A percentile compares a stretch with the other conserved stretches of the same genome.
phyloP scores from a whole-genome alignment of 1,140 invertebrate genomes.

The Drosophila bipectinata region DNA sequence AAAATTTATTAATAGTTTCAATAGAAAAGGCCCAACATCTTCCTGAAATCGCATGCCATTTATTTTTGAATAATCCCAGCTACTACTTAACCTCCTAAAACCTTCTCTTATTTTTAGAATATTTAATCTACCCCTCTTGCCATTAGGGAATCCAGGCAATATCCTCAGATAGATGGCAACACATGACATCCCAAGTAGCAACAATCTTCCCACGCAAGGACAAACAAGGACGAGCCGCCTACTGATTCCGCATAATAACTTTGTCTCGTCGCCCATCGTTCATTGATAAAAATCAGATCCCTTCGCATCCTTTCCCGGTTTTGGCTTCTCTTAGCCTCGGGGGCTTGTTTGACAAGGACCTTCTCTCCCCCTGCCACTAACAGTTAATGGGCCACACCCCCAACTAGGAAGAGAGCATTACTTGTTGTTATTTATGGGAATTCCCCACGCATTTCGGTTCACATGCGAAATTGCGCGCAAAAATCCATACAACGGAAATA shows the following conservation, averaged over 20 bases:
- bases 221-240: constrained; percentile 3
- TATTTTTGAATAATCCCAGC: neutral
- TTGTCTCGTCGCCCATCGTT: constrained; percentile 52
- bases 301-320: constrained; percentile 9
- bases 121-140: constrained; percentile 5
- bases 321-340: constrained; percentile 17
- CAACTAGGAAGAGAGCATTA: constrained; percentile 24
- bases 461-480: constrained; percentile 25
- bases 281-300: constrained; percentile 69
- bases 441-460: constrained; percentile 6
- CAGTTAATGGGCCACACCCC: constrained; percentile 18
- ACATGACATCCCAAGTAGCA: constrained; percentile 17
- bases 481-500: constrained; percentile 17
- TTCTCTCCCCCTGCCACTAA: neutral
- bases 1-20: neutral
- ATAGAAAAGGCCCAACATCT: too few relatives aligned
- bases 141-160: constrained; percentile 2
- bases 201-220: constrained; percentile 42
- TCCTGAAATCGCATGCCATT: neutral
- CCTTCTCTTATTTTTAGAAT: neutral
- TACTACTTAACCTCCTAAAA: neutral
- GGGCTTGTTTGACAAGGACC: constrained; percentile 9
- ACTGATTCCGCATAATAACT: constrained; percentile 47
- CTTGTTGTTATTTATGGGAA: constrained; percentile 43
- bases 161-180: constrained; percentile 13